Base-by-base conservation (phyloP, 2,797 vertebrate species). In the Micropoecilia bifurca region DNA sequence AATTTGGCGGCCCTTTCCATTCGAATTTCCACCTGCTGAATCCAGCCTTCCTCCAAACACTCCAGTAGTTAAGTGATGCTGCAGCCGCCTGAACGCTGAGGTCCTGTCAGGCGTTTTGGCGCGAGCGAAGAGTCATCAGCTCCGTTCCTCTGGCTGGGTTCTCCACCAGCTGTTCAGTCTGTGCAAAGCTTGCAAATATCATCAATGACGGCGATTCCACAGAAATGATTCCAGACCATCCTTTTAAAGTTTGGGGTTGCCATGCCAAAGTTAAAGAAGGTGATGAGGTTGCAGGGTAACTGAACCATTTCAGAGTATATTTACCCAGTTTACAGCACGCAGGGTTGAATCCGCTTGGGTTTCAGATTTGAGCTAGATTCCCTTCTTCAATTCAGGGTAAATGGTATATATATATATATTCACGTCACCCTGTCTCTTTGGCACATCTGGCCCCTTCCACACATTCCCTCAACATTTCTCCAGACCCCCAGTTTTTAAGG, bases 101-200 rank as follows among this genome's bases (percentile, higher is more conserved):
- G 68, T 75, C 55, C 4, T 95, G 91, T 66, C 55, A n/a, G 76
- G 41, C 25, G 41, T 47, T 96, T 80, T 84, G 88, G 77, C 80
- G 57, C 80, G 83, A 63, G 95, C 91, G 94, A 73, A 79, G 77
- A 69, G 77, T 83, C 47, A 28, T 77, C 85, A 81, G 71, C 91
- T 95, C 91, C 95, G 94, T 96, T 96, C 94, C 95, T 89, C 89
- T 82, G 87, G 89, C 83, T 79, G 81, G 61, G 83, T 92, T 93
- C 93, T 93, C 92, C 75, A 69, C 80, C 81, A 77, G 93, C 93
- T 91, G 81, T 50, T 81, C 85, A 74, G 89, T 82, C 94, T 93
- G 96, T 97, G 97, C 97, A 97, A 97, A 97, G 92, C 95, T 87
- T 94, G 96, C 96, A 95, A 95, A 85, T 91, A 94, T 59, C 93